A percentile compares a stretch with the other conserved stretches of the same genome.
phyloP scores from a whole-genome alignment of 2,888 invertebrate species.

The Rhingia rostrata region DNA sequence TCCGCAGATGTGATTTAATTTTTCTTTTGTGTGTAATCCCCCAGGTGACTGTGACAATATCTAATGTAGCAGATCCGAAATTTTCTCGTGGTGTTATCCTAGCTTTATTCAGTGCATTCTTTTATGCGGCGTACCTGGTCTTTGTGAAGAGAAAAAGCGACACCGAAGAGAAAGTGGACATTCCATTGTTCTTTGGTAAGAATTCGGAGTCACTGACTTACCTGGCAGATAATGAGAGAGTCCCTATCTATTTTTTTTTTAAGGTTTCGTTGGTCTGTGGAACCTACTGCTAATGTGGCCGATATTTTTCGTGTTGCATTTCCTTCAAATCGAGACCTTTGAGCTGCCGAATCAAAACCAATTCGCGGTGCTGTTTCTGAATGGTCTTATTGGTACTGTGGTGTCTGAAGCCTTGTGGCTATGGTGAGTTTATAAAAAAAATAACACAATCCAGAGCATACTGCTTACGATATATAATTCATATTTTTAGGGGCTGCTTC shows the following conservation, averaged over 20 bases:
- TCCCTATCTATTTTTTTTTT: constrained; percentile 68
- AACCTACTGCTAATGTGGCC: constrained; percentile 95
- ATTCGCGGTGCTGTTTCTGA: constrained; percentile 90
- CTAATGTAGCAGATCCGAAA: constrained; percentile 88
- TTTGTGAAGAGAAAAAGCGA: constrained; percentile 93
- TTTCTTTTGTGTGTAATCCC: constrained; percentile 43
- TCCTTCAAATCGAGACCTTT: constrained; percentile 91
- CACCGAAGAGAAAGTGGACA: constrained; percentile 96
- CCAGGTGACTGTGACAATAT: constrained; percentile 90
- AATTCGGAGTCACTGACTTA: constrained; percentile 43
- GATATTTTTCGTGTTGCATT: constrained; percentile 93
- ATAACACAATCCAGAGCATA: background rate
- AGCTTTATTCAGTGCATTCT: constrained; percentile 93
- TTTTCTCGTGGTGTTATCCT: constrained; percentile 91
- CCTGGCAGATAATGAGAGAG: constrained; percentile 7
- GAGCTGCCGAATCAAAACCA: constrained; percentile 93
- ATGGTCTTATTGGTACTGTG: constrained; percentile 95
- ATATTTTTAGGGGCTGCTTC: constrained; percentile 91
- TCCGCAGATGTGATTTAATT: no score
- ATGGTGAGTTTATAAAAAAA: constrained; percentile 87
- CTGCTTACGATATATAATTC: background rate
- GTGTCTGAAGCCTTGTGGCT: constrained; percentile 96
- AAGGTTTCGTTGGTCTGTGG: constrained; percentile 97
- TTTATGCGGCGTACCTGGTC: constrained; percentile 95
- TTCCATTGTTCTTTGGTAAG: constrained; percentile 97